Evolutionary conservation across 2,113 vertebrate species (phyloP).

Genomic region (Porphyrio hochstetteri): DNA sequence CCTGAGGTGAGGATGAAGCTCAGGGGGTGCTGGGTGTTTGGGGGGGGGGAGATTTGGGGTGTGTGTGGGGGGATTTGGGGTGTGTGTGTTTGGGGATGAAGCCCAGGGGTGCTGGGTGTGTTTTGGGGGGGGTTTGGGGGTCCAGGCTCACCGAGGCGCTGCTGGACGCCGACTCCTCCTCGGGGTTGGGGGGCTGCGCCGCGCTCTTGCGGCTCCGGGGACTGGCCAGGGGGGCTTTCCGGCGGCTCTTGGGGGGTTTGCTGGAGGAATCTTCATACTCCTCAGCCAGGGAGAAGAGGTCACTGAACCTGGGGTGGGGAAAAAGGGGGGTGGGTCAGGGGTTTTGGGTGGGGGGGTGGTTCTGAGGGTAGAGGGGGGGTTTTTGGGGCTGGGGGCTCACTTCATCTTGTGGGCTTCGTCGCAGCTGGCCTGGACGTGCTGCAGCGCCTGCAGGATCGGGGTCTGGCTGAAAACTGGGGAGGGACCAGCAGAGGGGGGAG

Average conservation of each 20-base stretch:
- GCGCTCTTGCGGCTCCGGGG: conserved; percentile 87
- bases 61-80: no score
- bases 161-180: conserved; percentile 91
- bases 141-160: conserved; percentile 88
- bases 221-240: conserved; percentile 87
- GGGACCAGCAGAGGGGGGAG: background rate
- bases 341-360: no score
- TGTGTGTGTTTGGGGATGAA: no score
- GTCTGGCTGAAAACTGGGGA: conserved; percentile 90
- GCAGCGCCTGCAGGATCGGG: conserved; percentile 92
- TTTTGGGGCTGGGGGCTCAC: conserved; percentile 65
- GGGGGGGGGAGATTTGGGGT: no score
- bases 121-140: no score
- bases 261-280: conserved; percentile 91
- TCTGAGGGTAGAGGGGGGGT: no score
- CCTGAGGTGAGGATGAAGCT: no score
- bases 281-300: conserved; percentile 90
- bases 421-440: conserved; percentile 96
- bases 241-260: conserved; percentile 88
- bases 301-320: conserved; percentile 82
- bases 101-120: no score
- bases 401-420: conserved; percentile 96
- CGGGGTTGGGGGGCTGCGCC: conserved; percentile 82
- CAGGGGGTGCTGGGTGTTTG: no score
- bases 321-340: no score